These are phyloP conservation scores for Enteromius afrohamiltoni DNA, from an alignment of 2,797 vertebrate species.

Conservation along the genomic window DNA sequence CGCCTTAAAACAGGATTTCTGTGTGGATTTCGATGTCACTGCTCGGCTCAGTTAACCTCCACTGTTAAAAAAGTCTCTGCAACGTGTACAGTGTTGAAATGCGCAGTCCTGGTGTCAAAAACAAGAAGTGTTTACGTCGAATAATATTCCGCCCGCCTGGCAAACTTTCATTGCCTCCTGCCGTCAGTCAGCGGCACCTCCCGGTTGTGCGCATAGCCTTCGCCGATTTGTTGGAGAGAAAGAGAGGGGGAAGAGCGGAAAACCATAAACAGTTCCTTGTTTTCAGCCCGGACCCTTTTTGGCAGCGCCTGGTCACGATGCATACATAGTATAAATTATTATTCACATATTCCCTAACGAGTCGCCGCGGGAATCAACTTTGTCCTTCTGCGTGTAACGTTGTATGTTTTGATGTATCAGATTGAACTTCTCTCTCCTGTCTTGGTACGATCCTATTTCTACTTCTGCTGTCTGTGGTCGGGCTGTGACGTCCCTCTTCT, in stretches of 20 bases:
- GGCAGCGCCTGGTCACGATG: slow-evolving; percentile 14
- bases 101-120: slow-evolving; percentile 9
- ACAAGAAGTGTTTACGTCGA: slow-evolving; percentile 55
- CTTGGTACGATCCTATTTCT: slow-evolving; percentile 66
- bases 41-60: neutral
- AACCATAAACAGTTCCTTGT: slow-evolving; percentile 34
- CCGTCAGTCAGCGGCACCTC: slow-evolving; percentile 50
- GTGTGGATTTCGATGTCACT: slow-evolving; percentile 14
- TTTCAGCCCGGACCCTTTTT: slow-evolving; percentile 19
- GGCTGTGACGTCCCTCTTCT: slow-evolving; percentile 54
- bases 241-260: slow-evolving; percentile 30
- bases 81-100: neutral
- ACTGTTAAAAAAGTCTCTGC: neutral
- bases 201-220: slow-evolving; percentile 45
- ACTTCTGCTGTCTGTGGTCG: slow-evolving; percentile 25
- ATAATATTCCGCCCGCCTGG: slow-evolving; percentile 57
- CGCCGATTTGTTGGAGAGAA: slow-evolving; percentile 35
- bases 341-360: neutral
- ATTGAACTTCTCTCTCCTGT: slow-evolving; percentile 75
- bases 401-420: slow-evolving; percentile 50
- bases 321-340: neutral
- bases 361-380: neutral
- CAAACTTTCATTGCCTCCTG: slow-evolving; percentile 62
- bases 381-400: neutral
- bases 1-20: slow-evolving; percentile 45